Base-by-base conservation (phyloP, 2,797 vertebrate species). In the Malurus splendens region DNA sequence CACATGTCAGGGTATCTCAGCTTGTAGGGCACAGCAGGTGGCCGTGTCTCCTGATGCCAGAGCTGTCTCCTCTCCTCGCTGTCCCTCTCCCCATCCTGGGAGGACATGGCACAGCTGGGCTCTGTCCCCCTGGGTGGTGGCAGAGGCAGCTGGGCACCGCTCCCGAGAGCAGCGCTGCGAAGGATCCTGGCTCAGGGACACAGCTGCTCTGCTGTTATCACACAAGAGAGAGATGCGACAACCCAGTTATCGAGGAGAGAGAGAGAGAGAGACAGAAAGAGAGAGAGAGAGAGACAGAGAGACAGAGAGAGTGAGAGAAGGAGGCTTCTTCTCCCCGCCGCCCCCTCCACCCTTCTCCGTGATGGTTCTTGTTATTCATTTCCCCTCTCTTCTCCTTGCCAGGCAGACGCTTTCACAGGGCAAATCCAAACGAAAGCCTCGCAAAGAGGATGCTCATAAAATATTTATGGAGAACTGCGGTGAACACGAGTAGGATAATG, bases 401-500 rank as follows among this genome's bases (percentile, higher is more conserved):
- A 65, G 14, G 61, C 84, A 91, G 75, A 83, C 25, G 4, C 33
- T 77, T 94, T 81, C 84, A 14, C 71, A 60, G 87, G 82, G 78
- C 68, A 86, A 86, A 89, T 85, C 92, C 71, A 19, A 93, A 57
- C 12, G 82, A 88, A 85, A 94, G 79, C 57, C 78, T 94, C 77
- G 86, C 93, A 87, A 92, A 93, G 78, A 93, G 90, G 92, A 94
- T 88, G 89, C 91, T 95, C 88, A 95, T 96, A 93, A 95, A 96
- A 95, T 92, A 96, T 95, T 95, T 89, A 95, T 93, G 80, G 80
- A 23, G 91, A 89, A 19, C 81, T 70, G 92, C 0, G 48, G 94
- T 72, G 94, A 94, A 93, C 92, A 95, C 52, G 47, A 84, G 94
- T 75, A 93, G 90, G 91, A 94, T 94, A 95, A 94, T 93, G 92